These are phyloP conservation scores for Pollenia griseotomentosa DNA, from an alignment of 2,888 invertebrate species.

Conservation along the genomic window DNA sequence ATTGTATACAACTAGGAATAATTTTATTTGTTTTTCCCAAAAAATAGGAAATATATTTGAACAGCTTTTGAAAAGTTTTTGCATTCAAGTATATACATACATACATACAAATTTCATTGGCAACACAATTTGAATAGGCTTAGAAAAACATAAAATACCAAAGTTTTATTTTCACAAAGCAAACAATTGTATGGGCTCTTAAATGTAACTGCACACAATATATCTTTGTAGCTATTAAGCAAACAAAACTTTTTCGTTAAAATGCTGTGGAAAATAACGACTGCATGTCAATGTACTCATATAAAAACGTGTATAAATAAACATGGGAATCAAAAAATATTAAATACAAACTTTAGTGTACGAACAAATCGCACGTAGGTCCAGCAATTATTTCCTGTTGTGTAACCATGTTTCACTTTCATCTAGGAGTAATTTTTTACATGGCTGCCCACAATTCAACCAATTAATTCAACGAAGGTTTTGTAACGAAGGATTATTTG, in stretches of 20 bases:
- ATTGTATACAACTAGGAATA: not conserved
- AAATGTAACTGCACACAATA: not conserved
- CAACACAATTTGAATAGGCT: slow-evolving; percentile 17
- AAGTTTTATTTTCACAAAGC: slow-evolving; percentile 8
- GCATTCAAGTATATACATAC: not conserved
- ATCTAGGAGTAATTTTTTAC: no score
- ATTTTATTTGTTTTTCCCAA: slow-evolving; percentile 1
- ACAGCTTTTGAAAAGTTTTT: slow-evolving; percentile 10
- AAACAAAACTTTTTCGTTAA: not conserved
- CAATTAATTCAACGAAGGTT: no score
- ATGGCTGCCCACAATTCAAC: no score
- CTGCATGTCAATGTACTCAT: no score
- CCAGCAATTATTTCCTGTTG: no score
- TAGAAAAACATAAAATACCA: slow-evolving; percentile 20
- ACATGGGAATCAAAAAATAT: no score
- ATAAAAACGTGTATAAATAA: no score
- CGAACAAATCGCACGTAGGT: no score
- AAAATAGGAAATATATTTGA: not conserved
- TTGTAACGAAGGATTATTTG: no score
- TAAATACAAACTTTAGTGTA: no score
- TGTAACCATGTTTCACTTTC: no score
- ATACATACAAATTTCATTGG: not conserved
- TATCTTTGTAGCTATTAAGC: not conserved
- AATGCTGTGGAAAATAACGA: no score
- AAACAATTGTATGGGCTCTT: slow-evolving; percentile 7